Evolutionary conservation across 2,797 vertebrate species (phyloP).

Genomic region (Etheostoma perlongum): DNA sequence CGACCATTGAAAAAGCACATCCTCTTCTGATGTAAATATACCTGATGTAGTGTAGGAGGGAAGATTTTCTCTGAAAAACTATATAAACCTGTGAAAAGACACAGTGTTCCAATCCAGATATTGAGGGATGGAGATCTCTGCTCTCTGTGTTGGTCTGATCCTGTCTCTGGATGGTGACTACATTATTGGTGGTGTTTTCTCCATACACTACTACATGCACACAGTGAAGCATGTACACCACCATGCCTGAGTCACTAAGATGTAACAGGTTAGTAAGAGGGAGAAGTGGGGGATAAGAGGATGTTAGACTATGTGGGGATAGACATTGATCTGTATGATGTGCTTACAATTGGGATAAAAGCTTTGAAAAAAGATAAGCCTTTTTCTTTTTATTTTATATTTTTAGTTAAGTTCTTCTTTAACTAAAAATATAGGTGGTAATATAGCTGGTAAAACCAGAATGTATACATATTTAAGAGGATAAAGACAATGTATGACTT

Average conservation of each 20-base stretch:
- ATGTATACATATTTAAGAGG: neutral
- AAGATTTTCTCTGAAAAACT: neutral
- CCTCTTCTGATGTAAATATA: neutral
- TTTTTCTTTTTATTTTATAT: neutral
- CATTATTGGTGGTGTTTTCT: constrained; percentile 67
- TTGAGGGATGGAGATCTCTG: constrained; percentile 33
- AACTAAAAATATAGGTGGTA: too few relatives aligned
- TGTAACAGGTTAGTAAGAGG: constrained; percentile 62
- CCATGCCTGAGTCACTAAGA: constrained; percentile 46
- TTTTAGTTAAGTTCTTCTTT: too few relatives aligned
- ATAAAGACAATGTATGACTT: neutral
- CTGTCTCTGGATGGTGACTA: constrained; percentile 62
- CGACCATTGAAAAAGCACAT: fast-evolving
- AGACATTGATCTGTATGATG: neutral
- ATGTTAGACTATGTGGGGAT: neutral
- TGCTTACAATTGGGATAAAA: neutral
- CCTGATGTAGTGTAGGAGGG: constrained; percentile 18
- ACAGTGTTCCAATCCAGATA: too few relatives aligned
- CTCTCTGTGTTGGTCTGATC: constrained; percentile 22
- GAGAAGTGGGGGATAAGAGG: neutral
- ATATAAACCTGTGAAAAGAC: constrained; percentile 1
- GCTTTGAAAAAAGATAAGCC: too few relatives aligned
- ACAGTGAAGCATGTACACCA: constrained; percentile 63
- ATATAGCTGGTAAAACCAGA: too few relatives aligned
- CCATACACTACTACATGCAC: constrained; percentile 62